Percentiles rank a stretch among this genome's conserved stretches.
Evolutionary conservation across 2,888 invertebrate species (phyloP).

Genomic region (Calliopum simillimum): DNA sequence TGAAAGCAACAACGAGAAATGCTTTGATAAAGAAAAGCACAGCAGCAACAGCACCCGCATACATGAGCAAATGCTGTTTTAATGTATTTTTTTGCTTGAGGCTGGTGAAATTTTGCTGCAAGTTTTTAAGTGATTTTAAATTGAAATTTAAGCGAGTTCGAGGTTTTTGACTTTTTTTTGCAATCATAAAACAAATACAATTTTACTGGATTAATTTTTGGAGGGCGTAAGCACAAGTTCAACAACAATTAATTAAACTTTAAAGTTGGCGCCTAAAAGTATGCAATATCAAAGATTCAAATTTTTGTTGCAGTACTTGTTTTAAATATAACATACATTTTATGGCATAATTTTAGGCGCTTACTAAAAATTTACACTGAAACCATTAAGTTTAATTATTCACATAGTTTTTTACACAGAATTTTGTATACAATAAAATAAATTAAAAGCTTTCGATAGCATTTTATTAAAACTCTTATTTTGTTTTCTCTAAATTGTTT

Average conservation of each 20-base stretch:
- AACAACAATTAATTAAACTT: no score
- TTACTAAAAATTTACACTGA: neutral
- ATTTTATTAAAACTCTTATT: no score
- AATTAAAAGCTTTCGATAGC: no score
- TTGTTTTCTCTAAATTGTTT: no score
- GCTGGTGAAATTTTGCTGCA: conserved; percentile 36
- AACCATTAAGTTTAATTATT: no score
- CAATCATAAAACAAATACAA: neutral
- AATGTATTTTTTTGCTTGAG: conserved; percentile 54
- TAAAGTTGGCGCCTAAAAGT: no score
- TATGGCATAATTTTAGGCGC: neutral
- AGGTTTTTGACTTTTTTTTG: neutral
- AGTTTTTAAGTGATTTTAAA: conserved; percentile 31
- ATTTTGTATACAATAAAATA: no score
- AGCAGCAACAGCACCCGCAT: conserved; percentile 28
- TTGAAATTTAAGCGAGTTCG: neutral
- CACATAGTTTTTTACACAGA: no score
- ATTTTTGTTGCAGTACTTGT: neutral
- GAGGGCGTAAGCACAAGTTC: neutral
- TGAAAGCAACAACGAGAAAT: no score
- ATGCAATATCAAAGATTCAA: neutral
- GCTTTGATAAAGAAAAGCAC: conserved; percentile 32
- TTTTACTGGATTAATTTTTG: neutral
- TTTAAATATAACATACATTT: neutral
- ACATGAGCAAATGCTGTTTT: conserved; percentile 45